phyloP scores from a whole-genome alignment of 2,113 vertebrate species.

The Cervus canadensis region DNA sequence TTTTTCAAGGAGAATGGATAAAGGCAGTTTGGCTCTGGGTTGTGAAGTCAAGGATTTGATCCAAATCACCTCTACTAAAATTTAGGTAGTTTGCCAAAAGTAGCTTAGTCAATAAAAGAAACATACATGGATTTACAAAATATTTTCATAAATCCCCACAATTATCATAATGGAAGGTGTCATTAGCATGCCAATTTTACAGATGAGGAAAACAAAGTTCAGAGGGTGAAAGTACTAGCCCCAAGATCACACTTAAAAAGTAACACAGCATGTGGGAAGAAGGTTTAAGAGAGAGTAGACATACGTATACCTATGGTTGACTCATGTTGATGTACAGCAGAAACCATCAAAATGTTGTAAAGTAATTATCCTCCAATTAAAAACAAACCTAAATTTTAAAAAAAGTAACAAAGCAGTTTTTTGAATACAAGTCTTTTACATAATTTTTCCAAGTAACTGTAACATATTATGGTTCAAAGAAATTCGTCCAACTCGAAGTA shows the following conservation, averaged over 20 bases:
- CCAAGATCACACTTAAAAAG: neutral
- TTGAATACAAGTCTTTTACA: neutral
- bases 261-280: neutral
- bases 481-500: neutral
- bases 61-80: slow-evolving; percentile 58
- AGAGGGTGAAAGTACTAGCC: neutral
- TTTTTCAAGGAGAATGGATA: slow-evolving; percentile 52
- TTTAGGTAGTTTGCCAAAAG: slow-evolving; percentile 53
- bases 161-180: neutral
- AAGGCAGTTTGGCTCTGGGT: slow-evolving; percentile 52
- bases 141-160: neutral
- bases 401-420: neutral
- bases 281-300: neutral
- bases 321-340: neutral
- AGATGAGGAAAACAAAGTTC: neutral
- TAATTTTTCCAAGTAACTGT: slow-evolving; percentile 24
- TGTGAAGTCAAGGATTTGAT: slow-evolving; percentile 49
- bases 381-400: neutral
- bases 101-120: slow-evolving; percentile 39
- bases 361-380: neutral
- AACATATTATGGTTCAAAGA: neutral
- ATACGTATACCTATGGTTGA: neutral
- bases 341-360: neutral
- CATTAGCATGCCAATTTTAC: slow-evolving; percentile 5
- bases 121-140: slow-evolving; percentile 36